A percentile compares a stretch with the other conserved stretches of the same genome.
Evolutionary conservation across 2,888 invertebrate genomes (phyloP).

Genomic region (Amphimallon solstitiale): DNA sequence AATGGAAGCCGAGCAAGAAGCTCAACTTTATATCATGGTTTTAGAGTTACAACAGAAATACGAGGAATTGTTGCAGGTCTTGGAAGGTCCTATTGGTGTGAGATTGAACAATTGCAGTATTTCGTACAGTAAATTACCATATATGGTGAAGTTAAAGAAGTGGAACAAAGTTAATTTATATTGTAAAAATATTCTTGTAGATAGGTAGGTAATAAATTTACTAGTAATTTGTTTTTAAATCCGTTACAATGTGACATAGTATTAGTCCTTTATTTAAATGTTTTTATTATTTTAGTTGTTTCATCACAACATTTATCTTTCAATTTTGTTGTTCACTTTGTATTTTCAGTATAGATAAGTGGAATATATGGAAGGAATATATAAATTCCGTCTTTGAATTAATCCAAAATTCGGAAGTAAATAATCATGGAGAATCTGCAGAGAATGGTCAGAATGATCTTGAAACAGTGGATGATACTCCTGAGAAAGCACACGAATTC

Average conservation of each 20-base stretch:
- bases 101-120: slow-evolving; percentile 64
- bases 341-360: slow-evolving; percentile 71
- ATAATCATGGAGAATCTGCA: slow-evolving; percentile 27
- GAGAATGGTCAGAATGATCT: slow-evolving; percentile 47
- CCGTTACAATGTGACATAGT: background rate
- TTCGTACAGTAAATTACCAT: slow-evolving; percentile 76
- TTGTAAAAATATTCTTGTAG: slow-evolving; percentile 77
- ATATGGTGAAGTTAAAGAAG: slow-evolving; percentile 76
- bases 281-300: background rate
- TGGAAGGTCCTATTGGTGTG: slow-evolving; percentile 80
- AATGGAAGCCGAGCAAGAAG: slow-evolving; percentile 93
- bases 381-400: slow-evolving; percentile 76
- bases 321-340: background rate
- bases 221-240: too few species aligned
- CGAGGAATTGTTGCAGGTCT: slow-evolving; percentile 81
- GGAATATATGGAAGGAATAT: slow-evolving; percentile 80
- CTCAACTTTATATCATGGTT: slow-evolving; percentile 89
- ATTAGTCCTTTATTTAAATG: background rate
- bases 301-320: background rate
- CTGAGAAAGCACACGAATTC: slow-evolving; percentile 63
- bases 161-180: slow-evolving; percentile 81
- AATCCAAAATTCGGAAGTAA: slow-evolving; percentile 55
- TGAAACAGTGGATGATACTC: slow-evolving; percentile 57
- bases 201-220: slow-evolving; percentile 69
- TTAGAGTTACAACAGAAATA: slow-evolving; percentile 83